A percentile compares a stretch with the other conserved stretches of the same genome.
These are phyloP conservation scores for Noctua fimbriata DNA, from an alignment of 2,888 invertebrate species.

Conservation along the genomic window DNA sequence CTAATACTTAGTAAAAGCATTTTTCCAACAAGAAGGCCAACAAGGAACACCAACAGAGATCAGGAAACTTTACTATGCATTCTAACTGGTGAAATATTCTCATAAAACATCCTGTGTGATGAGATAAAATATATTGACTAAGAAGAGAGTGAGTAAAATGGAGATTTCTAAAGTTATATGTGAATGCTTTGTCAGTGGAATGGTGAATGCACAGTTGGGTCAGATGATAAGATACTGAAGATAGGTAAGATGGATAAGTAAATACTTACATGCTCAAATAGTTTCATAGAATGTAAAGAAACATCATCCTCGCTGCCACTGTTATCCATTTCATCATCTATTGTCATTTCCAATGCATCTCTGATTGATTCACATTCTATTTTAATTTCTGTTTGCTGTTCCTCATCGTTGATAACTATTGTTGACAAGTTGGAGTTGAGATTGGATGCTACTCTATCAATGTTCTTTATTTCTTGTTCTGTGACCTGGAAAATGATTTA, in stretches of 20 bases:
- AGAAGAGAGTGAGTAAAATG: neutral
- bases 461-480: conserved; percentile 36
- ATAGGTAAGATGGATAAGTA: neutral
- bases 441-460: conserved; percentile 32
- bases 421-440: conserved; percentile 17
- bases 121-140: neutral
- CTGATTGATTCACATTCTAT: conserved; percentile 25
- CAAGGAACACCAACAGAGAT: neutral
- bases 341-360: neutral
- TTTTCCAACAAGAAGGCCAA: too few species aligned
- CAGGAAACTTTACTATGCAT: neutral
- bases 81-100: neutral
- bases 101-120: neutral
- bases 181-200: neutral
- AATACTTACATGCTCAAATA: conserved; percentile 30
- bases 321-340: conserved; percentile 3
- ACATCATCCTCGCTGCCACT: conserved; percentile 29
- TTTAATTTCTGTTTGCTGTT: neutral
- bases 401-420: neutral
- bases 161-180: neutral
- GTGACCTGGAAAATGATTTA: conserved; percentile 20
- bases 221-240: neutral
- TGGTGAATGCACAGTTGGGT: neutral
- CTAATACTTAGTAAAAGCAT: too few species aligned
- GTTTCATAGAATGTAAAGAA: conserved; percentile 14